These are phyloP conservation scores for Macrosiphum euphorbiae DNA, from an alignment of 2,888 invertebrate genomes.

Conservation along the genomic window DNA sequence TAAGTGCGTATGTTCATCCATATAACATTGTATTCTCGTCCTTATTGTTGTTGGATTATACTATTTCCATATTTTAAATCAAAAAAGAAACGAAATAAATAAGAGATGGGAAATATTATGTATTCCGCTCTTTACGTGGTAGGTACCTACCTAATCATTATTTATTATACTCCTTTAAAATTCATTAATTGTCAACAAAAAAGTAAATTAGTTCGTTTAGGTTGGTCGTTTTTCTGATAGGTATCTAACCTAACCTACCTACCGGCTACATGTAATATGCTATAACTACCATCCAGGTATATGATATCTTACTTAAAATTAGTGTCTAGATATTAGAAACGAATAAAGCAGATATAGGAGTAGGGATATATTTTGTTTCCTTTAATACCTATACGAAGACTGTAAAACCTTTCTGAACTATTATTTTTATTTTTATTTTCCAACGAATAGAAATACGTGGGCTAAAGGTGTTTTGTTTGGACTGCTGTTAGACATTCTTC, in stretches of 20 bases:
- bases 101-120: not conserved
- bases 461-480: not conserved
- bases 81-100: not conserved
- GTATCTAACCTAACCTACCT: no score
- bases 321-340: not conserved
- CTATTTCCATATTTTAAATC: not conserved
- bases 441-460: not conserved
- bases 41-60: not conserved
- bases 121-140: not conserved
- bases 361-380: not conserved
- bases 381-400: not conserved
- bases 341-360: not conserved
- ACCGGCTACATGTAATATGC: not conserved
- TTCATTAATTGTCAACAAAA: not conserved
- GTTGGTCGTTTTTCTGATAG: not conserved
- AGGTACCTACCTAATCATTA: not conserved
- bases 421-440: not conserved
- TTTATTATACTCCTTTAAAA: not conserved
- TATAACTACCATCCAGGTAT: not conserved
- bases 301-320: not conserved
- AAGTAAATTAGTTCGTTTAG: not conserved
- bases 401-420: not conserved
- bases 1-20: not conserved
- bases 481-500: not conserved
- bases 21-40: not conserved